A percentile compares a stretch with the other conserved stretches of the same genome.
phyloP scores from a whole-genome alignment of 2,888 invertebrate genomes.

The Meteorus colon region DNA sequence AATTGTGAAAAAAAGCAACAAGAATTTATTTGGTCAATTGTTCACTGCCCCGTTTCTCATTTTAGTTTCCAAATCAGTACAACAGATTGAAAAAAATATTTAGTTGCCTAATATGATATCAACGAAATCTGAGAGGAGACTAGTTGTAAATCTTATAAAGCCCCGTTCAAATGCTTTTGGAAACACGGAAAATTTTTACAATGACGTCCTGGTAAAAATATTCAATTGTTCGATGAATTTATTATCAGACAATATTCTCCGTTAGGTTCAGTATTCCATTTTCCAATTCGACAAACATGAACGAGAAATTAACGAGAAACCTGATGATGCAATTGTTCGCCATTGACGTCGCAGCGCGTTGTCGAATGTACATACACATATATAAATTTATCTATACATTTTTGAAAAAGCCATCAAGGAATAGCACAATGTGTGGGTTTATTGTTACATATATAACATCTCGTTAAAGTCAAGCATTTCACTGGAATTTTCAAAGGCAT shows the following conservation, averaged over 20 bases:
- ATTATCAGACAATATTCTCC: neutral
- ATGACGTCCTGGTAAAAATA: too few species aligned
- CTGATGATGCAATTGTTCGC: neutral
- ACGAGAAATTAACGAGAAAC: neutral
- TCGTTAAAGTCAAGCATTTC: neutral
- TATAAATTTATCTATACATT: neutral
- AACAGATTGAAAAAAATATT: too few species aligned
- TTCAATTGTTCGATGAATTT: neutral
- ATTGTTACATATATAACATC: constrained; percentile 2
- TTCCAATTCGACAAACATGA: neutral
- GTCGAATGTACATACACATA: neutral
- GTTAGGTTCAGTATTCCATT: neutral
- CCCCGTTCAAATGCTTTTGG: too few species aligned
- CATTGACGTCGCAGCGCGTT: neutral
- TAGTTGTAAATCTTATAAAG: too few species aligned
- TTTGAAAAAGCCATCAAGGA: neutral
- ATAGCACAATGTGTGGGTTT: neutral
- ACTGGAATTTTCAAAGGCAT: neutral
- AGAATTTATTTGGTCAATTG: too few species aligned
- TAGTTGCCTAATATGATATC: too few species aligned
- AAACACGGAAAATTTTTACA: too few species aligned
- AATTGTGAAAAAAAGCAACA: too few species aligned
- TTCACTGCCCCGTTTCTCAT: too few species aligned
- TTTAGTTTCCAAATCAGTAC: too few species aligned
- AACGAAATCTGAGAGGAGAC: too few species aligned